Percentiles rank a stretch among this genome's conserved stretches.
These are phyloP conservation scores for Piaya cayana DNA, from an alignment of 2,113 vertebrate species.

Conservation along the genomic window DNA sequence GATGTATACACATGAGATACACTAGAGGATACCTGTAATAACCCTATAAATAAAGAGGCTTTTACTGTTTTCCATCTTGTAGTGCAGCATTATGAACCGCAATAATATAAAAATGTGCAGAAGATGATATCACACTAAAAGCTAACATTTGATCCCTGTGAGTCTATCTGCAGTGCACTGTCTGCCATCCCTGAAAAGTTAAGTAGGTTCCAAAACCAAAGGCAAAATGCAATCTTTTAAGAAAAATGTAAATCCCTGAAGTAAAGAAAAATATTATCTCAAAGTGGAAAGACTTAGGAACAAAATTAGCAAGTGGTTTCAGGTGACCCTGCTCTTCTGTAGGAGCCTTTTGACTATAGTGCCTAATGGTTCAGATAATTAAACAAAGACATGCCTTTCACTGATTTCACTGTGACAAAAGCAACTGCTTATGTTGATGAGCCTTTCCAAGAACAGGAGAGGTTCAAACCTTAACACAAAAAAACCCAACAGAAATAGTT, in stretches of 20 bases:
- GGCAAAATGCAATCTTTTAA: not conserved
- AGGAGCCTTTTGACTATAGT: not conserved
- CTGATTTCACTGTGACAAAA: not conserved
- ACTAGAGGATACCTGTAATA: constrained; percentile 42
- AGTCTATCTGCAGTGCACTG: not conserved
- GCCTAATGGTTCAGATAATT: not conserved
- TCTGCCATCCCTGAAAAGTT: not conserved
- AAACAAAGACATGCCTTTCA: not conserved
- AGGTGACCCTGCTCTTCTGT: not conserved
- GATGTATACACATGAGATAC: constrained; percentile 31
- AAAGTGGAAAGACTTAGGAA: not conserved
- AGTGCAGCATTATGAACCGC: constrained; percentile 1
- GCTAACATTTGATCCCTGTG: not conserved
- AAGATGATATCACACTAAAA: constrained; percentile 7
- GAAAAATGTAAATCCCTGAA: not conserved
- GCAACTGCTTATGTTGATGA: not conserved
- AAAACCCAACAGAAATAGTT: not conserved
- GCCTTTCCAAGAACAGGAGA: not conserved
- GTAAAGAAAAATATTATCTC: not conserved
- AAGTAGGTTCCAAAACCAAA: not conserved
- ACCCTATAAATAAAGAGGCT: constrained; percentile 57
- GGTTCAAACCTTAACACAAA: not conserved
- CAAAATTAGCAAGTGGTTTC: not conserved
- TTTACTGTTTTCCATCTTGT: constrained; percentile 53
- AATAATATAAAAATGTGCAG: constrained; percentile 14